A percentile compares a stretch with the other conserved stretches of the same genome.
Evolutionary conservation across 2,888 invertebrate species (phyloP).

Genomic region (Cryptocheilus praepositus): DNA sequence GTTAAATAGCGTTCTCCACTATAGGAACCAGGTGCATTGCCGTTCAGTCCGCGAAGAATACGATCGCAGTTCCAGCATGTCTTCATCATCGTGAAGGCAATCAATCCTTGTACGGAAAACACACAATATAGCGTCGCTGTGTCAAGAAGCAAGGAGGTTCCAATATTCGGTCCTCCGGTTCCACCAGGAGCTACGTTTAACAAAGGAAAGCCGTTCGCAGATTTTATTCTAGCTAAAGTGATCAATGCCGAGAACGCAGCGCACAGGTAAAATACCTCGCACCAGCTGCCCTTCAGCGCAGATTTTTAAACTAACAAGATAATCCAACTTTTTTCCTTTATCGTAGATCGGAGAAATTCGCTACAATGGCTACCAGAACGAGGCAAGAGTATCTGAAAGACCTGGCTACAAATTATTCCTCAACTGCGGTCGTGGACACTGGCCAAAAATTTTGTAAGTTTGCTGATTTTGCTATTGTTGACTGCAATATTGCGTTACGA

Average conservation of each 20-base stretch:
- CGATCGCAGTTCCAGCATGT: conserved; percentile 99
- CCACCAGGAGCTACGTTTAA: conserved; percentile 90
- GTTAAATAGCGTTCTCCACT: too few species aligned
- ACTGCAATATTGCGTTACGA: too few species aligned
- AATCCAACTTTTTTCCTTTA: conserved; percentile 1
- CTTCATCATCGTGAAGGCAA: conserved; percentile 92
- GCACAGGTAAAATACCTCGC: conserved; percentile 79
- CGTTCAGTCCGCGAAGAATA: conserved; percentile 95
- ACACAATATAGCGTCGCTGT: conserved; percentile 89
- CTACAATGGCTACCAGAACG: conserved; percentile 96
- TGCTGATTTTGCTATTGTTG: neutral
- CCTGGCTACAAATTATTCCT: conserved; percentile 88
- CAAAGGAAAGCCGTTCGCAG: conserved; percentile 95
- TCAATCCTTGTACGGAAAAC: conserved; percentile 93
- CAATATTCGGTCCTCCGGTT: conserved; percentile 96
- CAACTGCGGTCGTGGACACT: conserved; percentile 87
- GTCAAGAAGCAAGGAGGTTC: conserved; percentile 93
- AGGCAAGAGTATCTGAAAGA: conserved; percentile 97
- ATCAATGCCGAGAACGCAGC: conserved; percentile 98
- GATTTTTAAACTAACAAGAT: too few species aligned
- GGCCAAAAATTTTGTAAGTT: conserved; percentile 91
- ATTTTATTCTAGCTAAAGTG: conserved; percentile 95
- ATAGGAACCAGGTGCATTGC: conserved; percentile 92
- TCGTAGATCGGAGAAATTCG: conserved; percentile 92
- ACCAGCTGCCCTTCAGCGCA: too few species aligned